Base-by-base conservation (phyloP, 1,140 invertebrate species). In the Oncopodura yosiiana region DNA sequence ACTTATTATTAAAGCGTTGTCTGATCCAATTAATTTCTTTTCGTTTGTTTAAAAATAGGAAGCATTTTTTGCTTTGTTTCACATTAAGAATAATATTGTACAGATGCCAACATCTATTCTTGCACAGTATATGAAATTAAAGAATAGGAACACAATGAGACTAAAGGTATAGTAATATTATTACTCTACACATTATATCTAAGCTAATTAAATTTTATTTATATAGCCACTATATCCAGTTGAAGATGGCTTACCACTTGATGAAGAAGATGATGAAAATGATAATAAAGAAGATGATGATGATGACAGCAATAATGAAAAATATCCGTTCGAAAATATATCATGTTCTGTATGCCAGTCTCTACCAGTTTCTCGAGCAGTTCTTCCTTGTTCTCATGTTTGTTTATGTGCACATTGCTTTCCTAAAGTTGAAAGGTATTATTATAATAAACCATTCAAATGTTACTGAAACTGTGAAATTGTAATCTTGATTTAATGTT, bases 351-450 rank as follows among this genome's bases (percentile, higher is more conserved):
- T 87, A 46, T 89, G 85, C 69, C 83, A 86, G 64, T 79, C 77
- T 59, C 80, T 78, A 62, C 81, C 81, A 2, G 70, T 86, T 21
- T 85, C 83, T 2, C 74, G 83, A 49, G 85, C 83, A n/a, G 70
- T 88, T 23, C 71, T 88, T 54, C 86, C 86, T 0, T 90, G 86
- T 73, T 70, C 81, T 18, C 86, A 88, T 69, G 86, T 85, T 1
- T 87, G 85, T 63, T 80, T 87, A n/a, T 88, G 86, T 70, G 79
- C 80, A 26, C 74, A 76, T 14, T 87, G 84, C 65, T 81, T 86
- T 66, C 74, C 76, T 30, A 82, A 80, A 67, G 69, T 87, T 37
- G 81, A 86, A 63, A 78, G 81, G 30, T 88, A 86, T 70, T 86
- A n/a, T n/a, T n/a, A n/a, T n/a, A n/a, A n/a, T n/a, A n/a, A n/a